phyloP scores from a whole-genome alignment of 2,888 invertebrate species.

The Eupithecia subfuscata region DNA sequence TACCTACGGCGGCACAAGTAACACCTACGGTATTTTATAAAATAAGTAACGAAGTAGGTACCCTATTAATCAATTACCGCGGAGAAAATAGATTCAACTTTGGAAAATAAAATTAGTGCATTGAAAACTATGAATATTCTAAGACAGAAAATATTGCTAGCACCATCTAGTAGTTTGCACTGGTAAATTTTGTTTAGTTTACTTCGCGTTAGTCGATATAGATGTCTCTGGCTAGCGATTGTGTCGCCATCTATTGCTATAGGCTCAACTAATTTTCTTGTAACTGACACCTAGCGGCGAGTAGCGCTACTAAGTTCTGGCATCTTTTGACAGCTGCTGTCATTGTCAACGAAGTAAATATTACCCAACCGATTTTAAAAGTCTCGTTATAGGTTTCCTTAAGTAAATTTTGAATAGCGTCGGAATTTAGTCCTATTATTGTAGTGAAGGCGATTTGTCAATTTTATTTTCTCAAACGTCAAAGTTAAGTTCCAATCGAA shows the following conservation, averaged over 20 bases:
- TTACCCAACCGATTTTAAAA: neutral
- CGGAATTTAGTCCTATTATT: conserved; percentile 8
- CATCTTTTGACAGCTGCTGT: conserved; percentile 28
- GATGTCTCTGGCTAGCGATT: neutral
- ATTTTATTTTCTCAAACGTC: conserved; percentile 44
- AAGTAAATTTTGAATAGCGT: neutral
- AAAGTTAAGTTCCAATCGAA: conserved; percentile 48
- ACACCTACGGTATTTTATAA: no score
- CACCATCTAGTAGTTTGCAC: neutral
- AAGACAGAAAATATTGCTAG: no score
- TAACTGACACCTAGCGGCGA: conserved; percentile 26
- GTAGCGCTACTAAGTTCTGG: conserved; percentile 25
- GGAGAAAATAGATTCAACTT: no score
- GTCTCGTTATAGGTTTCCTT: neutral
- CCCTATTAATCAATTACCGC: no score
- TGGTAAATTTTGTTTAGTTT: neutral
- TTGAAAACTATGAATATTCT: neutral
- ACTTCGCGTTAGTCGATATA: neutral
- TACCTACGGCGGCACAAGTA: no score
- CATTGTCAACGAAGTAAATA: conserved; percentile 11
- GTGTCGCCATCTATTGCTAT: conserved; percentile 50
- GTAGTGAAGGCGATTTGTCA: conserved; percentile 15
- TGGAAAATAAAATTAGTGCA: neutral
- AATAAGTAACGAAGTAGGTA: no score
- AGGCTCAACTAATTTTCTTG: conserved; percentile 39